phyloP scores from a whole-genome alignment of 2,888 invertebrate species.

The Eurytoma californica region DNA sequence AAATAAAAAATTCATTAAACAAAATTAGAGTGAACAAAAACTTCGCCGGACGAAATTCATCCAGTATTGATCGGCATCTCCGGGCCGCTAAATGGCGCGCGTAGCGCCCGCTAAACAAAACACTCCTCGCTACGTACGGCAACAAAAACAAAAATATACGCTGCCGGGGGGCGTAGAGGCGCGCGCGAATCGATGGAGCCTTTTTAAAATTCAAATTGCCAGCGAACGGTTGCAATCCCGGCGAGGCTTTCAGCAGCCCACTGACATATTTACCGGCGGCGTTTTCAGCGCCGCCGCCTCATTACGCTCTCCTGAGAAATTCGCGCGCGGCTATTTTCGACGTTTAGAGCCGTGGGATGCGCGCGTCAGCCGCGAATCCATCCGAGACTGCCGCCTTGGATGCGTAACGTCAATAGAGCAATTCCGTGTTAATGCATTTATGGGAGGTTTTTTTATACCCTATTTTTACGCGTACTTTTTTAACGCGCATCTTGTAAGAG shows the following conservation, averaged over 20 bases:
- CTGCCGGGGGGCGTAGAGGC: too few relatives aligned
- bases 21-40: too few relatives aligned
- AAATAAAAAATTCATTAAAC: too few relatives aligned
- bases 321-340: constrained; percentile 25
- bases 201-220: constrained; percentile 33
- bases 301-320: constrained; percentile 27
- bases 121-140: neutral
- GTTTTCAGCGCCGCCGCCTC: constrained; percentile 22
- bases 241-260: neutral
- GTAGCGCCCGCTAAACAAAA: constrained; percentile 1
- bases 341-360: neutral
- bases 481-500: too few relatives aligned
- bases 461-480: too few relatives aligned
- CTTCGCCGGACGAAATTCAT: too few relatives aligned
- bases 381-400: too few relatives aligned
- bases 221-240: neutral
- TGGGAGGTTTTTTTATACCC: too few relatives aligned
- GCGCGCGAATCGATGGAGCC: constrained; percentile 7
- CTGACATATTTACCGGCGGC: constrained; percentile 38
- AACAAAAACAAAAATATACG: neutral
- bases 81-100: neutral
- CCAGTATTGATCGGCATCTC: too few relatives aligned
- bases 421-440: too few relatives aligned
- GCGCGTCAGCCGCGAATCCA: neutral
- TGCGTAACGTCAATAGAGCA: too few relatives aligned